Evolutionary conservation across 2,888 invertebrate genomes (phyloP), one percentile per base, ranked within the genome.

Genomic region (Anthrax anthrax): DNA sequence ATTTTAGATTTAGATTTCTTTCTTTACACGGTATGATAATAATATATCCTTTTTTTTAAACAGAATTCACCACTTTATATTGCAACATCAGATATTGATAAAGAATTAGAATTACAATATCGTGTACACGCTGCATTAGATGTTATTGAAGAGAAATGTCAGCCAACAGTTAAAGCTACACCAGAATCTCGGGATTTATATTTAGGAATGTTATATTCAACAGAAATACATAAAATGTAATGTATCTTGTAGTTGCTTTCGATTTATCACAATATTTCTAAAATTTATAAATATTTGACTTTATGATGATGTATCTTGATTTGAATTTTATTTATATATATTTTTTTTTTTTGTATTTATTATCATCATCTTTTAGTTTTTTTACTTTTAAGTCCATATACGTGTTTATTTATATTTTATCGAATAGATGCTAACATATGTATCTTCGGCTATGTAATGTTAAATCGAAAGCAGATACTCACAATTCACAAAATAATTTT

Each of bases 151-250:
- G 68, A 69, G 38, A 68, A 67, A 52, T 67, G 66, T 54, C 57
- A 71, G 51, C 69, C 76, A 1, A 63, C 74, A 29, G 75, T 73
- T 53, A 75, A 81, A 56, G 75, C 76, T 19, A 70, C 77, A 1
- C 78, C 81, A 49, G 94, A 95, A 63, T 72, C 84, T 36, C 73
- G 91, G 52, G 96, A 96, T 64, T 73, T 94, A 3, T 96, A 92
- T 65, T 72, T 96, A 47, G 95, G 96, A 23, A 71, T 91, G 52
- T 73, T 96, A 9, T 91, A 91, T 68, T 87, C 94, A 0, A 87
- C 94, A 9, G 96, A 96, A 71, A 91, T 90, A 53, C 91, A 92
- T 69, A 94, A 92, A 78, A 89, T 95, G 94, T 94, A 76, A n/a
- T n/a, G n/a, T n/a, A n/a, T n/a, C n/a, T n/a, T 60, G 65, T 56